Conservation (phyloP, 2,797 vertebrate genomes). For the Euphonia xanthogaster region DNA sequence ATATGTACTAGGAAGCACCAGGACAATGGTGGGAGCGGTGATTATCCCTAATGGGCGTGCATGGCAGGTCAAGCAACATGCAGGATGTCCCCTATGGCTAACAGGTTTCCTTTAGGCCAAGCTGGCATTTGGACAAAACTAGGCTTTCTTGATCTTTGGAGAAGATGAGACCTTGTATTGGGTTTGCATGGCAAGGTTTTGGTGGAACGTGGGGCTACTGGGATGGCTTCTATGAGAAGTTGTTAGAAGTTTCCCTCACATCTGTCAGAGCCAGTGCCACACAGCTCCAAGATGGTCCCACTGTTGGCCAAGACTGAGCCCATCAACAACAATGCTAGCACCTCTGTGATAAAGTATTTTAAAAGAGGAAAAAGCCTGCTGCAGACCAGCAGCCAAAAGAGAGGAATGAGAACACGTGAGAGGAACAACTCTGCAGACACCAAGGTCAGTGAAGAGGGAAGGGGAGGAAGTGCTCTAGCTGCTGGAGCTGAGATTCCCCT, state of each 20-base stretch:
- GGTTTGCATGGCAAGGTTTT: neutral
- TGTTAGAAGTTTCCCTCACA: neutral
- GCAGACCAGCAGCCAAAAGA: neutral
- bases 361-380: neutral
- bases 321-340: neutral
- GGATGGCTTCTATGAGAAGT: neutral
- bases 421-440: neutral
- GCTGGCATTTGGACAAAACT: neutral
- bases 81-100: neutral
- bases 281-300: rapidly evolving
- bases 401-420: neutral
- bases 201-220: neutral
- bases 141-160: neutral
- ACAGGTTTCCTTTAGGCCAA: neutral
- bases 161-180: neutral
- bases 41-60: neutral
- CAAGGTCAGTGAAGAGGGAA: neutral
- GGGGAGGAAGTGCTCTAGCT: neutral
- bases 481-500: neutral
- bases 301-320: neutral
- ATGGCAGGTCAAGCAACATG: neutral
- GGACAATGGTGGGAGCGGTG: neutral
- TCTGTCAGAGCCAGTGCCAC: neutral
- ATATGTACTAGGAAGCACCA: neutral
- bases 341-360: neutral